These are phyloP conservation scores for Alloscopus bannaensis DNA, from an alignment of 2,888 invertebrate genomes.

Conservation along the genomic window DNA sequence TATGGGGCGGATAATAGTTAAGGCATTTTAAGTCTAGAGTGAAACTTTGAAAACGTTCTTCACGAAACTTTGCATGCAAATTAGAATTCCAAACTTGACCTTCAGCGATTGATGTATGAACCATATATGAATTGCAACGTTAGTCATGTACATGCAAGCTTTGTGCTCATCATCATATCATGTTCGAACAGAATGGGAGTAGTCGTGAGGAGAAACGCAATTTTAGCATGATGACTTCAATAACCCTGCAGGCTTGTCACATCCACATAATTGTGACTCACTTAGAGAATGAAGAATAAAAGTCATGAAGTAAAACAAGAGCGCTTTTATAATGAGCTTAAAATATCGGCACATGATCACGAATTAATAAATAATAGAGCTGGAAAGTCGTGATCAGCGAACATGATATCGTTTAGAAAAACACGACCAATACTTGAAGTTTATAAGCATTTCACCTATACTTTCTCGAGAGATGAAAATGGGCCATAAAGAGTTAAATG, in stretches of 20 bases:
- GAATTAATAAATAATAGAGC: slow-evolving; percentile 57
- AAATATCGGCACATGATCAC: slow-evolving; percentile 57
- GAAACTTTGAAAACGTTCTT: too few relatives aligned
- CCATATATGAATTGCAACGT: slow-evolving; percentile 1
- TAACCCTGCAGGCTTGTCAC: slow-evolving; percentile 15
- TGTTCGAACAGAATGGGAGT: too few relatives aligned
- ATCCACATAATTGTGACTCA: slow-evolving; percentile 10
- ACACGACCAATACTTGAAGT: too few relatives aligned
- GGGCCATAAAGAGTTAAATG: too few relatives aligned
- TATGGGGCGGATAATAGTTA: too few relatives aligned
- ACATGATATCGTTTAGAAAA: slow-evolving; percentile 60
- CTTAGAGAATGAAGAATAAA: slow-evolving; percentile 36
- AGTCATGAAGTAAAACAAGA: slow-evolving; percentile 26
- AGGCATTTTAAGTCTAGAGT: too few relatives aligned
- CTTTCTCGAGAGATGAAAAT: too few relatives aligned
- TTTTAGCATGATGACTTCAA: too few relatives aligned
- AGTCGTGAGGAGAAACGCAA: too few relatives aligned
- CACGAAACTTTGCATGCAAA: slow-evolving; percentile 54
- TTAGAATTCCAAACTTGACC: slow-evolving; percentile 60
- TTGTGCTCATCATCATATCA: too few relatives aligned
- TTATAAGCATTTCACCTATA: too few relatives aligned
- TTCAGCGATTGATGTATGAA: slow-evolving; percentile 57
- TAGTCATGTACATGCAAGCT: neutral
- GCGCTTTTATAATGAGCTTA: slow-evolving; percentile 56
- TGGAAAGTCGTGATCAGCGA: slow-evolving; percentile 54